phyloP scores from a whole-genome alignment of 2,797 vertebrate species.

The Acanthornis magna region DNA sequence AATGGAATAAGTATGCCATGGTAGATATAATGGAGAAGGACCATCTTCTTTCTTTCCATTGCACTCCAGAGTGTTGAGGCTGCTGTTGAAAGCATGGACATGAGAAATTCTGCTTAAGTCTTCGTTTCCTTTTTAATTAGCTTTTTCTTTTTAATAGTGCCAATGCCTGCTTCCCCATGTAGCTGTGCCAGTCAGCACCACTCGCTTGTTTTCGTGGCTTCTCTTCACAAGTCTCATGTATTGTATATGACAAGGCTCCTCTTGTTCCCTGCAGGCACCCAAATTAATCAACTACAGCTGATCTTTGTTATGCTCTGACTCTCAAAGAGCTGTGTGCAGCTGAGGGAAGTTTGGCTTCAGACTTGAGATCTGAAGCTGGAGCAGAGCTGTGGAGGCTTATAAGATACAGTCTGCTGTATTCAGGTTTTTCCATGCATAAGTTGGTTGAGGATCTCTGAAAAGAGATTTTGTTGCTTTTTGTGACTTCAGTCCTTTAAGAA shows the following conservation, averaged over 20 bases:
- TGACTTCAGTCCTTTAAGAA: not conserved
- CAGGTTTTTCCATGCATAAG: not conserved
- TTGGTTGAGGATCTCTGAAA: not conserved
- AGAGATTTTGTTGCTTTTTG: not conserved
- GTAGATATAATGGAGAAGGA: not conserved
- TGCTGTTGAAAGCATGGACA: not conserved
- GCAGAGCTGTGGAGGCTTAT: not conserved
- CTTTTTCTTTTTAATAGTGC: conserved; percentile 9
- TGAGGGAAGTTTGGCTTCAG: conserved; percentile 3
- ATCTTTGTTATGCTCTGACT: not conserved
- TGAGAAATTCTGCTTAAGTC: not conserved
- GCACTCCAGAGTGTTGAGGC: not conserved
- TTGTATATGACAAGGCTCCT: conserved; percentile 5
- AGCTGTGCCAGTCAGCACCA: conserved; percentile 32
- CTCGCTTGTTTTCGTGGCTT: not conserved
- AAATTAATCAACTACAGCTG: conserved; percentile 17
- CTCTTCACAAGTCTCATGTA: conserved; percentile 35
- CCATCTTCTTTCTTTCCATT: not conserved
- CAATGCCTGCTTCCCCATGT: not conserved
- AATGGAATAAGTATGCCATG: not conserved
- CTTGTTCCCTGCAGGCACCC: conserved; percentile 2
- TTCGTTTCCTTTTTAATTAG: conserved; percentile 26
- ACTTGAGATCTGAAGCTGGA: not conserved
- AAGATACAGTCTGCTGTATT: not conserved
- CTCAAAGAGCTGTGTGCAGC: conserved; percentile 1